Base-by-base conservation (phyloP, 2,113 vertebrate species). In the Epinephelus moara region DNA sequence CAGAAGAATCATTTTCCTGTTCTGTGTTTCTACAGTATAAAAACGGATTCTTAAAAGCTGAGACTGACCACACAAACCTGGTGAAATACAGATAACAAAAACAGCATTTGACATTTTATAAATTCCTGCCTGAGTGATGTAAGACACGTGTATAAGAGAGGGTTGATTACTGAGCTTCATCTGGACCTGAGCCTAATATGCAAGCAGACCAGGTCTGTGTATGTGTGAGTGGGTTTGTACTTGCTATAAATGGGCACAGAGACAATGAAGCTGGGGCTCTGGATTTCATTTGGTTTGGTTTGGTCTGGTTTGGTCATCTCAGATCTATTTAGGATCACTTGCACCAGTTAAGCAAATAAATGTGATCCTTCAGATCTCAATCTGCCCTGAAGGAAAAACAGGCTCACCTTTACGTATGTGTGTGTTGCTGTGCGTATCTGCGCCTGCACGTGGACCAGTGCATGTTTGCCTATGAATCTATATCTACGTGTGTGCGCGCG, bases 331-430 rank as follows among this genome's bases (percentile, higher is more conserved):
- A 82, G 89, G 82, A 89, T 92, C 84, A 89, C 85, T 93, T 89
- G 86, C 93, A 93, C 89, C 87, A 92, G 80, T 83, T 81, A 88
- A 88, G 81, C 84, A 94, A 94, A 93, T 93, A 89, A 82, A 91
- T 60, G 57, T 77, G 91, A 93, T 94, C 77, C 91, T 79, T 89
- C 80, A 91, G 90, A 90, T 84, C 75, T 87, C 81, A 89, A 89
- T 89, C 78, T 89, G 62, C 72, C 88, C 84, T 76, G 70, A 63
- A 86, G 71, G 80, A 91, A 80, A 91, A 91, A 91, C 84, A 64
- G 64, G 70, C 85, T 85, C 78, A 89, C 85, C 82, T 88, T 89
- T 78, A 82, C 40, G 66, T 33, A 81, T 52, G 80, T 74, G 70
- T 74, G 66, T 53, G 47, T 62, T 25, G 45, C 47, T 64, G 47